These are phyloP conservation scores for Ammodytes dubius DNA, from an alignment of 2,113 vertebrate genomes.

Conservation along the genomic window DNA sequence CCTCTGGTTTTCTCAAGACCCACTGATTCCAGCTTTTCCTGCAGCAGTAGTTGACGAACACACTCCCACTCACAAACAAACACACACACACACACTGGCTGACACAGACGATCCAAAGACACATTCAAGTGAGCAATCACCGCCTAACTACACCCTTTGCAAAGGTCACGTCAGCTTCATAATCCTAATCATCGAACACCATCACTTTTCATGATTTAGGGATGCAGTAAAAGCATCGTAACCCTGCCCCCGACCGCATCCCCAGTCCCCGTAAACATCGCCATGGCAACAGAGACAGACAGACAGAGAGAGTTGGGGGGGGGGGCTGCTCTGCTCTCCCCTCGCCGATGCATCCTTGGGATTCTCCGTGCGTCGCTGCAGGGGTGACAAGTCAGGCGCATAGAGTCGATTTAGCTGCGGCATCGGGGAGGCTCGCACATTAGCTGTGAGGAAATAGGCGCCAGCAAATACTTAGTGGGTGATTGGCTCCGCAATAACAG, in stretches of 20 bases:
- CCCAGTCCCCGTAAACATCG: conserved; percentile 56
- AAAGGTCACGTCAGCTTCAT: conserved; percentile 80
- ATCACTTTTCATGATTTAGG: conserved; percentile 73
- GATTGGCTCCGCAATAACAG: conserved; percentile 84
- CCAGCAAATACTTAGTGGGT: conserved; percentile 82
- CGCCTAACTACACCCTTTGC: conserved; percentile 59
- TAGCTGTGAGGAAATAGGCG: conserved; percentile 79
- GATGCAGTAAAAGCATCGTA: conserved; percentile 68
- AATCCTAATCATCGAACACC: conserved; percentile 73
- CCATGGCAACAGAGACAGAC: conserved; percentile 72
- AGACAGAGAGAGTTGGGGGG: background rate
- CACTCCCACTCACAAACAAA: conserved; percentile 10
- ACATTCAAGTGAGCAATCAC: conserved; percentile 78
- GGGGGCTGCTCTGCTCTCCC: conserved; percentile 25
- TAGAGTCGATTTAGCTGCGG: conserved; percentile 81
- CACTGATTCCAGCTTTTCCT: background rate
- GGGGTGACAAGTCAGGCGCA: conserved; percentile 79
- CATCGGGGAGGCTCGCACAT: conserved; percentile 78
- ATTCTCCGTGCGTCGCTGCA: conserved; percentile 69
- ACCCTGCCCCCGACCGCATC: conserved; percentile 58
- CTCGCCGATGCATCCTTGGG: conserved; percentile 69
- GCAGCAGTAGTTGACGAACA: conserved; percentile 29
- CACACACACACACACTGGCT: conserved; percentile 1
- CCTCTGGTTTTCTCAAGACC: background rate
- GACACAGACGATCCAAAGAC: conserved; percentile 53